Base-by-base conservation (phyloP, 2,888 invertebrate species). In the Ophion ventricosus region DNA sequence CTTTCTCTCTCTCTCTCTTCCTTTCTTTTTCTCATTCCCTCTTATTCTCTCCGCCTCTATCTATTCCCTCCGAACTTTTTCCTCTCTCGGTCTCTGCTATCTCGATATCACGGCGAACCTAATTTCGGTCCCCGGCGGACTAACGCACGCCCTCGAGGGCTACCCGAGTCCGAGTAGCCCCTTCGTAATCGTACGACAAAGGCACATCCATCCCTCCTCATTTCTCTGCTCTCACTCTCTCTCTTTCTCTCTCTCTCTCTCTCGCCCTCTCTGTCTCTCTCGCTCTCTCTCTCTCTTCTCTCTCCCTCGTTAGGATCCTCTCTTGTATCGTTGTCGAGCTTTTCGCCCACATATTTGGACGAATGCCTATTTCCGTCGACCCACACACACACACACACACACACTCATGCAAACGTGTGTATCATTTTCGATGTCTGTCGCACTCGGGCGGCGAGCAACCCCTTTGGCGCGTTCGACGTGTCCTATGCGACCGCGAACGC, bases 141-240 rank as follows among this genome's bases (percentile, higher is more conserved):
- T 59, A 40, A 66, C 67, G 67, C 83, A 59, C 61, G 74, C 82
- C 84, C 84, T 70, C 78, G 84, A 81, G 84, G 75, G 23, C 35
- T 66, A 66, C 64, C 67, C 70, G 67, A 43, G 57, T 70, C 29
- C 67, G 82, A 66, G 79, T 84, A 83, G 82, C 83, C 86, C 89
- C 89, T 87, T 87, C 87, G 89, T 90, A 90, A 90, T 90, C 88
- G 88, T 73, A 85, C 89, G 90, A 91, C 90, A 90, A 90, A 90
- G 89, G 87, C 85, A 85, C 80, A 84, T 64, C 79, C 83, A 54
- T 79, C 85, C 66, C 72, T 73, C 73, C 78, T 29, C 23, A 40
- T 35, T 40, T 57, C 35, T 63, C 43, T 54, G 63, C 63, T 20
- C 79, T 29, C 64, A n/a, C 57, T 20, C 35, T 29, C 29, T 1